Conservation (phyloP, 1,140 invertebrate genomes). For the Drosophila insularis region DNA sequence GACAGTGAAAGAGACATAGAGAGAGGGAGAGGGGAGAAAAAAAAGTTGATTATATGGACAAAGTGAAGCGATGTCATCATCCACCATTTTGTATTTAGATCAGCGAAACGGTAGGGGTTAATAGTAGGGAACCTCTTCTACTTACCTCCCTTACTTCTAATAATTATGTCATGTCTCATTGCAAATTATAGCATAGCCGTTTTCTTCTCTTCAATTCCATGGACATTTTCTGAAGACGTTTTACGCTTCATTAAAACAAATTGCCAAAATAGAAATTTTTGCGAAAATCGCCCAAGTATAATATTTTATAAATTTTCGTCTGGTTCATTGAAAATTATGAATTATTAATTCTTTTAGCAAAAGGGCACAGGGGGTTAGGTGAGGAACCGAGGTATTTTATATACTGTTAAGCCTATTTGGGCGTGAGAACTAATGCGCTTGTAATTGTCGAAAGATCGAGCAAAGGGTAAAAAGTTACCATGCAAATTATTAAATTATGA, state of each 20-base stretch:
- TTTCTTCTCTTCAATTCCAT: constrained; percentile 17
- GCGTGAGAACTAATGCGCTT: constrained; percentile 26
- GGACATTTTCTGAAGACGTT: constrained; percentile 13
- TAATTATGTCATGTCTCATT: constrained; percentile 22
- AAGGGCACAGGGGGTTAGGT: not conserved
- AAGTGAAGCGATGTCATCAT: constrained; percentile 2
- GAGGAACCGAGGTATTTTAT: not conserved
- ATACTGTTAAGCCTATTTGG: constrained; percentile 16
- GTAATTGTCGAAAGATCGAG: constrained; percentile 7
- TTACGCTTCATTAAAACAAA: constrained; percentile 20
- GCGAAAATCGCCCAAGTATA: constrained; percentile 5
- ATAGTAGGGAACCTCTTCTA: not conserved
- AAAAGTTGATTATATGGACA: constrained; percentile 5
- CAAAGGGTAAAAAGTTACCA: constrained; percentile 3
- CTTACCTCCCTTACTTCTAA: not conserved
- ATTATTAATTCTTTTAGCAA: constrained; percentile 10
- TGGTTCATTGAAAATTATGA: constrained; percentile 18
- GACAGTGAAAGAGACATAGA: not conserved
- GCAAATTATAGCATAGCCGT: constrained; percentile 16
- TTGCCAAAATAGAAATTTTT: constrained; percentile 13
- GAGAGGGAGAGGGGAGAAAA: not conserved
- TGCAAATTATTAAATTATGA: constrained; percentile 26
- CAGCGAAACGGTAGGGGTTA: not conserved
- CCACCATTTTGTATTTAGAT: constrained; percentile 20
- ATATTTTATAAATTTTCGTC: constrained; percentile 13